Conservation (phyloP, 2,797 vertebrate genomes). For the Rhynchonycteris naso region DNA sequence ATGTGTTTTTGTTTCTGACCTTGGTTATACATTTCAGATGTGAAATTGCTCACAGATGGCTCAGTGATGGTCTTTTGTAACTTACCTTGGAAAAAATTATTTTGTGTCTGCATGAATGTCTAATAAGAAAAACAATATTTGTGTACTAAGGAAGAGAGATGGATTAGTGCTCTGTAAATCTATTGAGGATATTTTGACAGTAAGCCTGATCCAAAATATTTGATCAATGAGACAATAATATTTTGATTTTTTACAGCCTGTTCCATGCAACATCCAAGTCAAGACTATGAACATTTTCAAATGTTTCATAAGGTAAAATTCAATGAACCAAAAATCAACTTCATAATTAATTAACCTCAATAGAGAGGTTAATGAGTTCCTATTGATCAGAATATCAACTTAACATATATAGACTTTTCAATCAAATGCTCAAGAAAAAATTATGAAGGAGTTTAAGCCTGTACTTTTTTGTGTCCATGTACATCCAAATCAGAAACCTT, state of each 20-base stretch:
- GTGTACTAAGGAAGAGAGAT: neutral
- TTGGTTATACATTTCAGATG: slow-evolving; percentile 56
- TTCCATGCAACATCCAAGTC: slow-evolving; percentile 5
- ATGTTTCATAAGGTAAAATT: slow-evolving; percentile 12
- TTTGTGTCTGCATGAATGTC: slow-evolving; percentile 48
- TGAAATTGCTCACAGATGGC: slow-evolving; percentile 65
- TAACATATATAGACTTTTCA: neutral
- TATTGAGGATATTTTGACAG: slow-evolving; percentile 17
- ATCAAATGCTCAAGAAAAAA: neutral
- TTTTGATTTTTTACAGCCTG: slow-evolving; percentile 40
- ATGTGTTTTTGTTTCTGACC: slow-evolving; percentile 65
- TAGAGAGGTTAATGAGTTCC: neutral
- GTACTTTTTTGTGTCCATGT: neutral
- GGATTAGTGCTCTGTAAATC: neutral
- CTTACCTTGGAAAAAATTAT: slow-evolving; percentile 50
- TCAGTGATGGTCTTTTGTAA: slow-evolving; percentile 54
- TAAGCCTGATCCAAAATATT: slow-evolving; percentile 33
- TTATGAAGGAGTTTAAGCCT: neutral
- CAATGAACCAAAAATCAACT: neutral
- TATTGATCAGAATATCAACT: neutral
- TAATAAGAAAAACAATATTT: slow-evolving; percentile 41
- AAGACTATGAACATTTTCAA: slow-evolving; percentile 31
- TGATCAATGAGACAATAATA: slow-evolving; percentile 12
- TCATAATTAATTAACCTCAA: neutral
- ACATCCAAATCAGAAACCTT: neutral